Percentiles rank a stretch among this genome's conserved stretches.
Evolutionary conservation across 2,888 invertebrate species (phyloP).

Genomic region (Cryptocheilus praepositus): DNA sequence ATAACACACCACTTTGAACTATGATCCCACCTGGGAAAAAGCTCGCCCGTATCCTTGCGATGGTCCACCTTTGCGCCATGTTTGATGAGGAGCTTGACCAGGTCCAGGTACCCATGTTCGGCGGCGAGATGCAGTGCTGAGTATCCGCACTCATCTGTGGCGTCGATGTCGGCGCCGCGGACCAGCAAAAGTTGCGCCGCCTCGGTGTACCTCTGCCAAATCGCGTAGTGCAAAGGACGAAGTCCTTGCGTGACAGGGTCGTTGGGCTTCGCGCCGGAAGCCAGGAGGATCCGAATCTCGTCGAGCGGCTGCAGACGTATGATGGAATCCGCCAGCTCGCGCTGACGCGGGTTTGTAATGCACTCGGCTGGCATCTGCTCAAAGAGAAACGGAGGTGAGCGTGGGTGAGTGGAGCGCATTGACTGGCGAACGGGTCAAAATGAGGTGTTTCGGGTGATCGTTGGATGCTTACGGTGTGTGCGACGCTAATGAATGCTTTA

Average conservation of each 20-base stretch:
- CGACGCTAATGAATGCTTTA: too few species aligned
- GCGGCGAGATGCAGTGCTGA: conserved; percentile 94
- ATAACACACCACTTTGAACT: too few species aligned
- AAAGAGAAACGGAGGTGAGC: not conserved
- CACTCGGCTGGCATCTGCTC: conserved; percentile 84
- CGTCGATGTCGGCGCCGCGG: conserved; percentile 88
- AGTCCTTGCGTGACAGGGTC: conserved; percentile 91
- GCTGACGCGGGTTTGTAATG: conserved; percentile 84
- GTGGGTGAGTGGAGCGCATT: not conserved
- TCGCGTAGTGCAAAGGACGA: conserved; percentile 93
- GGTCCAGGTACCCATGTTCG: conserved; percentile 85
- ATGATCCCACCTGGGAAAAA: conserved; percentile 77
- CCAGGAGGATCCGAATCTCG: conserved; percentile 89
- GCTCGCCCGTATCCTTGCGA: conserved; percentile 82
- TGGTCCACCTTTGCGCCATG: conserved; percentile 89
- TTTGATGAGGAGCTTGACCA: conserved; percentile 84
- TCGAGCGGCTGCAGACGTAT: conserved; percentile 90
- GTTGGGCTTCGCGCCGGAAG: conserved; percentile 90
- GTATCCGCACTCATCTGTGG: conserved; percentile 92
- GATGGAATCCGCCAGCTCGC: conserved; percentile 93
- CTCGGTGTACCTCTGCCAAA: conserved; percentile 89
- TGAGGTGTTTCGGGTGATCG: too few species aligned
- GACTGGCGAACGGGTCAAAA: too few species aligned
- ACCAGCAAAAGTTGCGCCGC: conserved; percentile 88
- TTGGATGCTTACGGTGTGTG: too few species aligned